A percentile compares a stretch with the other conserved stretches of the same genome.
phyloP scores from a whole-genome alignment of 2,797 vertebrate genomes.

The Pyrocephalus nanus region DNA sequence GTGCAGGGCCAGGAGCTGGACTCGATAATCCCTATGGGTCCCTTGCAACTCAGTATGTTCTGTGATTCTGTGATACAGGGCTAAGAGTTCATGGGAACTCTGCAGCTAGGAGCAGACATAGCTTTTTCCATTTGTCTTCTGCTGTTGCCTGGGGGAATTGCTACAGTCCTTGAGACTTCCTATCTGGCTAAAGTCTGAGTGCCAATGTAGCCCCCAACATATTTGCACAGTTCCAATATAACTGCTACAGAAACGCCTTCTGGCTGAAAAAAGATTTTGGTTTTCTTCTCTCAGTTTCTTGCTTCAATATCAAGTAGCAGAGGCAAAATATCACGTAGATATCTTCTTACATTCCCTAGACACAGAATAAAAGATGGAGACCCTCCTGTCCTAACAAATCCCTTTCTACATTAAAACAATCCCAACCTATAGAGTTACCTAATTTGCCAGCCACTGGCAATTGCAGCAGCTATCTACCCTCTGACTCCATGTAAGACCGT shows the following conservation, averaged over 20 bases:
- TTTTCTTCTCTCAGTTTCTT: background rate
- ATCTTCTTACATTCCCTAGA: background rate
- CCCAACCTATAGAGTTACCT: background rate
- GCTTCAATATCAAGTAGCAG: background rate
- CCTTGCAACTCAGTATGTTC: background rate
- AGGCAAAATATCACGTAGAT: background rate
- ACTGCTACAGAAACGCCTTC: background rate
- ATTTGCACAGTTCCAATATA: background rate
- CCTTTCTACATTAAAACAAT: background rate
- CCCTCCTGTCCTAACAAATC: background rate
- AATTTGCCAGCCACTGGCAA: background rate
- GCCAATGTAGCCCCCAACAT: rapidly evolving
- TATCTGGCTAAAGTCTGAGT: background rate
- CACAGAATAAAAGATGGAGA: background rate
- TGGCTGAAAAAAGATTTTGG: background rate
- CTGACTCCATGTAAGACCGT: background rate
- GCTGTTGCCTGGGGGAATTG: background rate
- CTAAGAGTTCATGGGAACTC: background rate
- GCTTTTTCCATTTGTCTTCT: background rate
- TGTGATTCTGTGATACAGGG: background rate
- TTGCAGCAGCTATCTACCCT: background rate
- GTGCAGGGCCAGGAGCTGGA: background rate
- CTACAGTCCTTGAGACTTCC: background rate
- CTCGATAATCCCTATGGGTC: background rate
- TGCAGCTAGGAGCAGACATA: background rate